These are phyloP conservation scores for Tanypteryx hageni DNA, from an alignment of 2,888 invertebrate species.

Conservation along the genomic window DNA sequence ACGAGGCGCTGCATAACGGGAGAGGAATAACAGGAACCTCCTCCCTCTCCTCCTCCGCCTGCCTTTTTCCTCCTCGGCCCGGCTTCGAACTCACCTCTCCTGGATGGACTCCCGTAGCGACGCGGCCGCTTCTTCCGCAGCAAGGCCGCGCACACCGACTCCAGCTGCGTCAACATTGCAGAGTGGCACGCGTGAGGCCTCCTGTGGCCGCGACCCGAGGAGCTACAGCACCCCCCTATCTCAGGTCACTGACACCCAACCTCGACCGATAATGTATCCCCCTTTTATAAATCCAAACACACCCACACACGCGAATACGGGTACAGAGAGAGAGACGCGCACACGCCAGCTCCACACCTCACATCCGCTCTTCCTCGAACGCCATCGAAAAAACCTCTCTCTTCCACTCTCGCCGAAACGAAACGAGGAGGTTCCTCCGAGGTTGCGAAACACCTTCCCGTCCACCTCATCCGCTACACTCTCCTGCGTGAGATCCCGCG, in stretches of 20 bases:
- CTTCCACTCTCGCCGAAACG: not conserved
- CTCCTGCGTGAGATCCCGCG: not conserved
- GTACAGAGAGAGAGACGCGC: not conserved
- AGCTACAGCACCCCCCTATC: slow-evolving; percentile 58
- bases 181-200: not conserved
- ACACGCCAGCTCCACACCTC: not conserved
- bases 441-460: not conserved
- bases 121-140: slow-evolving; percentile 54
- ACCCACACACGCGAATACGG: not conserved
- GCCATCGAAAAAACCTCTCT: not conserved
- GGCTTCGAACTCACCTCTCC: slow-evolving; percentile 56
- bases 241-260: not conserved
- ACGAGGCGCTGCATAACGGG: slow-evolving; percentile 26
- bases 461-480: not conserved
- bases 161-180: slow-evolving; percentile 67
- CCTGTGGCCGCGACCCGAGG: slow-evolving; percentile 47
- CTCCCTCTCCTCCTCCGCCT: not conserved
- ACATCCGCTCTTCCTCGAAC: not conserved
- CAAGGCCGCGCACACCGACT: slow-evolving; percentile 67
- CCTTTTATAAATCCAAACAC: not conserved
- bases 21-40: slow-evolving; percentile 35
- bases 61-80: not conserved
- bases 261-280: not conserved
- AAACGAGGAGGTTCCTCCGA: not conserved
- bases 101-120: slow-evolving; percentile 55